Evolutionary conservation across 1,140 invertebrate genomes (phyloP).

Genomic region (Ylistrum balloti): DNA sequence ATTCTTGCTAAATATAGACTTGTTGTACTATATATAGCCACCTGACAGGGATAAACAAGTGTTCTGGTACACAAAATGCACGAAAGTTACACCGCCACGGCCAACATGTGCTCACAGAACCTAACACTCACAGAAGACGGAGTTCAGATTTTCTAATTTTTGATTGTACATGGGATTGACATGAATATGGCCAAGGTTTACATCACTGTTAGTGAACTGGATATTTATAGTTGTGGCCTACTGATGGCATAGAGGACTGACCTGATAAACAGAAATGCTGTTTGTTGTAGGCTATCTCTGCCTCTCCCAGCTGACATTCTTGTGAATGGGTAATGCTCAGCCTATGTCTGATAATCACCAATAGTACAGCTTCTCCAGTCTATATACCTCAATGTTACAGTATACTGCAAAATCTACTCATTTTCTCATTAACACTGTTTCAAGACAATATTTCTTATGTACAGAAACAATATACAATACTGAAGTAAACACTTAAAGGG

Average conservation of each 20-base stretch:
- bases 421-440: neutral
- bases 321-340: neutral
- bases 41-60: slow-evolving; percentile 7
- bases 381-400: neutral
- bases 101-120: neutral
- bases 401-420: neutral
- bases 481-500: no score
- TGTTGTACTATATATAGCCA: neutral
- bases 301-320: slow-evolving; percentile 6
- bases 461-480: no score
- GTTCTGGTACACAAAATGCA: slow-evolving; percentile 32
- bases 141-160: neutral
- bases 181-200: neutral
- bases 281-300: neutral
- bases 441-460: no score
- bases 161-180: slow-evolving; percentile 24
- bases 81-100: neutral
- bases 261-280: neutral
- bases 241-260: neutral
- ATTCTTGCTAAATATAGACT: neutral
- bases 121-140: neutral
- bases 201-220: neutral
- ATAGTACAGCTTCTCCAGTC: neutral
- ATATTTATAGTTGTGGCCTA: slow-evolving; percentile 7
- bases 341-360: neutral